Percentiles rank a stretch among this genome's conserved stretches.
These are phyloP conservation scores for Scaptomyza montana DNA, from an alignment of 1,140 invertebrate genomes.

Conservation along the genomic window DNA sequence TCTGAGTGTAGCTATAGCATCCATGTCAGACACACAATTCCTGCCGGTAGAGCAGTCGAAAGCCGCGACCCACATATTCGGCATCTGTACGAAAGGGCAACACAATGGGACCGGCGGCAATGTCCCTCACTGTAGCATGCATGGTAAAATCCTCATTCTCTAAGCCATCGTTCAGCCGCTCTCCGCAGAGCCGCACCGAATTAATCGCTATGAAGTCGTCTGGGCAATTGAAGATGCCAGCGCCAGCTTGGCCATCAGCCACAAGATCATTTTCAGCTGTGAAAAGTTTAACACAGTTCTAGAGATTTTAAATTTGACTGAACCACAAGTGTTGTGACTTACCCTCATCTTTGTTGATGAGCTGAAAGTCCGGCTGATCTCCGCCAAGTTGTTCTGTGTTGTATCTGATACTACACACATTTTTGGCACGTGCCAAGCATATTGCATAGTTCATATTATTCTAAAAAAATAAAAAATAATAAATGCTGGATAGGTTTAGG, in stretches of 20 bases:
- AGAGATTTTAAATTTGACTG: background rate
- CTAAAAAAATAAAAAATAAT: slow-evolving; percentile 83
- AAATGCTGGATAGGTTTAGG: background rate
- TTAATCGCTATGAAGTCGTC: slow-evolving; percentile 89
- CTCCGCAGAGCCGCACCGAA: slow-evolving; percentile 88
- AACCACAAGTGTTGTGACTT: background rate
- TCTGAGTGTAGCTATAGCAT: background rate
- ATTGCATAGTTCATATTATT: slow-evolving; percentile 92
- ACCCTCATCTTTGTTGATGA: slow-evolving; percentile 87
- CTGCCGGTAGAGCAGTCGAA: slow-evolving; percentile 85
- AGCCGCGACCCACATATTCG: slow-evolving; percentile 85
- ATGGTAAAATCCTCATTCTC: slow-evolving; percentile 86
- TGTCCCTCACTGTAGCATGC: slow-evolving; percentile 88
- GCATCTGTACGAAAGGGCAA: slow-evolving; percentile 85
- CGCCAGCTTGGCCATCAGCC: slow-evolving; percentile 87
- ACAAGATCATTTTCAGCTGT: slow-evolving; percentile 84
- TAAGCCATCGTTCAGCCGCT: slow-evolving; percentile 89
- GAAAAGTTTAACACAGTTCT: background rate
- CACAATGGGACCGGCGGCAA: slow-evolving; percentile 85
- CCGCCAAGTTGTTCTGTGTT: slow-evolving; percentile 85
- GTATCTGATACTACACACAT: slow-evolving; percentile 88
- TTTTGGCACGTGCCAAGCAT: slow-evolving; percentile 87
- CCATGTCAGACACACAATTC: slow-evolving; percentile 83
- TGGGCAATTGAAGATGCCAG: slow-evolving; percentile 89
- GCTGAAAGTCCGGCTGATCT: slow-evolving; percentile 85